These are phyloP conservation scores for Acipenser oxyrinchus DNA, from an alignment of 2,797 vertebrate genomes.

Conservation along the genomic window DNA sequence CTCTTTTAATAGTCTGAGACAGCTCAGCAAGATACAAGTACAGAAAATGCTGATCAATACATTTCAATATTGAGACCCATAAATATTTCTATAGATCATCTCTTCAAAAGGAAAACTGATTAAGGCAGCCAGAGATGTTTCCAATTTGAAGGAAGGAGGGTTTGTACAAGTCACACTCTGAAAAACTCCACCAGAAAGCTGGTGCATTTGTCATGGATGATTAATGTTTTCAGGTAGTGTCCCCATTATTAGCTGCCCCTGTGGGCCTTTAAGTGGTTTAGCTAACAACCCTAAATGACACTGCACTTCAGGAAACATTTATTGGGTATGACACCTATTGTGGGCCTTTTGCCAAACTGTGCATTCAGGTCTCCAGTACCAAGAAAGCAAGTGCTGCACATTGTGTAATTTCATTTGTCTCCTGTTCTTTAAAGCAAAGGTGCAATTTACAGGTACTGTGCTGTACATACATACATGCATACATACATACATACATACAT, in stretches of 20 bases:
- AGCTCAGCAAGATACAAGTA: background rate
- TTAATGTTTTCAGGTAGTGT: constrained; percentile 22
- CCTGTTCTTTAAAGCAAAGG: too few species aligned
- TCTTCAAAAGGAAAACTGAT: too few species aligned
- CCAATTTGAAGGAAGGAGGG: background rate
- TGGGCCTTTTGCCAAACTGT: background rate
- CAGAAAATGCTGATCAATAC: background rate
- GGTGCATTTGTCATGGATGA: constrained; percentile 13
- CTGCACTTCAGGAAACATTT: background rate
- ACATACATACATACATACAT: too few species aligned
- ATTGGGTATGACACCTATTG: background rate
- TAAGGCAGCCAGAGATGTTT: background rate
- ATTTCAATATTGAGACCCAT: background rate
- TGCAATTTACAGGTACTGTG: too few species aligned
- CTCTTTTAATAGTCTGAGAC: too few species aligned
- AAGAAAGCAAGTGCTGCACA: background rate
- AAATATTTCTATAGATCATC: too few species aligned
- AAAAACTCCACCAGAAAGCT: constrained; percentile 1
- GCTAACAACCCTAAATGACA: constrained; percentile 2
- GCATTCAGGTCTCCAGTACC: background rate
- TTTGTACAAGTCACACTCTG: background rate
- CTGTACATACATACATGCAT: too few species aligned
- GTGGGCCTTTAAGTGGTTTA: constrained; percentile 10
- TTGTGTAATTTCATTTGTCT: too few species aligned
- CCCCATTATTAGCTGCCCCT: constrained; percentile 15